phyloP scores from a whole-genome alignment of 92 coral and sea anemone genomes.

The Paramuricea clavata region DNA sequence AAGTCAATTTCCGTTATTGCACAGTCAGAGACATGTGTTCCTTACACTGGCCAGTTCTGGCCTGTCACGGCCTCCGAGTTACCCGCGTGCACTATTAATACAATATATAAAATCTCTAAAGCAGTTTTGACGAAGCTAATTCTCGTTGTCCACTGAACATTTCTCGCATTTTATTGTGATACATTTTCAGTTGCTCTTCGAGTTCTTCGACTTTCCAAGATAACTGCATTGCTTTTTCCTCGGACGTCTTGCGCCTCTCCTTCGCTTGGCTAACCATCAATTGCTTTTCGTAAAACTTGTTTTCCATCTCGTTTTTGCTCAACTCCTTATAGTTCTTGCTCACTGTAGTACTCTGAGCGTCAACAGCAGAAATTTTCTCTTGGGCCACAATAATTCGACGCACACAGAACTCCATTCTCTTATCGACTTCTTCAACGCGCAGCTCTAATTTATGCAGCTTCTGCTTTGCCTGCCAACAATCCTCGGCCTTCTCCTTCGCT shows the following conservation, averaged over 20 bases:
- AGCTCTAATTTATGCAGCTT: slow-evolving; percentile 39
- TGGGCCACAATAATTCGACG: slow-evolving; percentile 42
- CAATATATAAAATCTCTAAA: neutral
- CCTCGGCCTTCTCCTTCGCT: slow-evolving; percentile 44
- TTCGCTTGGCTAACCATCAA: slow-evolving; percentile 9
- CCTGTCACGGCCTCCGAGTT: neutral
- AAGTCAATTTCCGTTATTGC: slow-evolving; percentile 1
- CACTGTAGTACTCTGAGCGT: neutral
- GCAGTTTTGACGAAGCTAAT: slow-evolving; percentile 33
- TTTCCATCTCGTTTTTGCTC: slow-evolving; percentile 34
- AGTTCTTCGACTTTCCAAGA: slow-evolving; percentile 41
- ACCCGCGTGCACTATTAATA: neutral
- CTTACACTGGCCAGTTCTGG: neutral
- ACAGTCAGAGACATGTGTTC: slow-evolving; percentile 27
- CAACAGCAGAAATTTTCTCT: slow-evolving; percentile 26
- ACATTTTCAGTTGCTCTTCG: neutral
- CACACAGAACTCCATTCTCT: slow-evolving; percentile 11
- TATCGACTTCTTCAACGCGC: slow-evolving; percentile 30
- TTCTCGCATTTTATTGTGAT: slow-evolving; percentile 32
- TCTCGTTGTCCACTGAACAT: slow-evolving; percentile 53
- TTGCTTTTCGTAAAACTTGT: slow-evolving; percentile 14
- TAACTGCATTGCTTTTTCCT: slow-evolving; percentile 22
- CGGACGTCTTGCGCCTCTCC: slow-evolving; percentile 27
- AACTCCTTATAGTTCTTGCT: slow-evolving; percentile 30
- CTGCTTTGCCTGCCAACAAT: slow-evolving; percentile 50